Conservation (phyloP, 1,140 invertebrate species). For the Diachasma alloeum region DNA sequence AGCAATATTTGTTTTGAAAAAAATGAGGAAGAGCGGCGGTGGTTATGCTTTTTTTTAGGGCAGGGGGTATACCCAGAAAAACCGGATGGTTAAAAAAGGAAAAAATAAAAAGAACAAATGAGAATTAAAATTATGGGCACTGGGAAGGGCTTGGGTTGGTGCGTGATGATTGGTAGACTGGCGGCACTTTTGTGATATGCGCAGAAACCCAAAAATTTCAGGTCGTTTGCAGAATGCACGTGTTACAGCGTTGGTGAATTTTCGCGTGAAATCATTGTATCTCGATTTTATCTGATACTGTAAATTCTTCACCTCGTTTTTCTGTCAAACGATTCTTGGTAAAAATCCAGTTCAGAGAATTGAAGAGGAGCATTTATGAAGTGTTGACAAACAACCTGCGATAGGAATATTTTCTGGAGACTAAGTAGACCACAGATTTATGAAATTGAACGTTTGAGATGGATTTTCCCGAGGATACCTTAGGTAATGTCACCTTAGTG, state of each 20-base stretch:
- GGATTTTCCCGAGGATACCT: background rate
- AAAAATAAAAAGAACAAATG: slow-evolving; percentile 27
- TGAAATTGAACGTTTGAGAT: background rate
- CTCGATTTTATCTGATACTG: background rate
- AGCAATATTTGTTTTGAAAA: slow-evolving; percentile 42
- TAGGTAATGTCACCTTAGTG: background rate
- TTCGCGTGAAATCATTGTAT: background rate
- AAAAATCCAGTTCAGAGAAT: background rate
- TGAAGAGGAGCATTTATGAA: background rate
- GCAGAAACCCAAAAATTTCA: slow-evolving; percentile 18
- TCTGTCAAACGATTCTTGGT: background rate
- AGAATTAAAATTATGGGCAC: slow-evolving; percentile 2
- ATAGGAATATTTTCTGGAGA: too few relatives aligned
- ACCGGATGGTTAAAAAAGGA: slow-evolving; percentile 13
- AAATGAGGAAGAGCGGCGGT: background rate
- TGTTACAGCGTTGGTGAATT: background rate
- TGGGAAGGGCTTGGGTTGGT: slow-evolving; percentile 8
- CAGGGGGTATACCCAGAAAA: background rate
- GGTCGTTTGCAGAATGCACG: background rate
- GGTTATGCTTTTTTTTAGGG: background rate
- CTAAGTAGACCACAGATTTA: too few relatives aligned
- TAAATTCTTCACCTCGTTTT: background rate
- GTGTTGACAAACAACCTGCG: too few relatives aligned
- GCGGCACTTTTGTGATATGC: background rate
- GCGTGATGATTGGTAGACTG: slow-evolving; percentile 33